A percentile compares a stretch with the other conserved stretches of the same genome.
phyloP scores from a whole-genome alignment of 2,113 vertebrate species.

The Centropus bengalensis region DNA sequence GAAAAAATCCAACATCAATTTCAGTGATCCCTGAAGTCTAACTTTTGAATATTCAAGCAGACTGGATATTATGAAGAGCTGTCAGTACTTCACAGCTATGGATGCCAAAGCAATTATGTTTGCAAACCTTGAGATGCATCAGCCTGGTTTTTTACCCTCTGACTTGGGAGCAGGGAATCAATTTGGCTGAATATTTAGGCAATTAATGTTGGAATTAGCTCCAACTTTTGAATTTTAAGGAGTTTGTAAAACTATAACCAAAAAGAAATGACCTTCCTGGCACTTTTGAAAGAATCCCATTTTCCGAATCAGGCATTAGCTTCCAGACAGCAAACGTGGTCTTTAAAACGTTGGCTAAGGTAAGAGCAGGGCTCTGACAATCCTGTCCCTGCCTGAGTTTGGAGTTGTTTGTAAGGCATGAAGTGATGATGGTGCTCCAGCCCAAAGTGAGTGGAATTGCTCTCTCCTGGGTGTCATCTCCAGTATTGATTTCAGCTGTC shows the following conservation, averaged over 20 bases:
- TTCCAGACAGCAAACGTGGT: neutral
- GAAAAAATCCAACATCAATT: neutral
- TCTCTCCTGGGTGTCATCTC: neutral
- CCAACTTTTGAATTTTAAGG: slow-evolving; percentile 11
- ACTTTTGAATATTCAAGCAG: slow-evolving; percentile 58
- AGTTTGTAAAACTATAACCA: neutral
- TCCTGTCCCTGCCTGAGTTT: neutral
- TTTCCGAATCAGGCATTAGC: neutral
- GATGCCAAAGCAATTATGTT: slow-evolving; percentile 63
- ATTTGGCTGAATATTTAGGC: slow-evolving; percentile 50
- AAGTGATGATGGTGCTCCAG: neutral
- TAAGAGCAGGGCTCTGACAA: neutral
- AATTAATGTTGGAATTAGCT: slow-evolving; percentile 45
- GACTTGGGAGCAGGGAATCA: slow-evolving; percentile 35
- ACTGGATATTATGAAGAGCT: slow-evolving; percentile 21
- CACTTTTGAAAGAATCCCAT: neutral
- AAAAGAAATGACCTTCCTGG: neutral
- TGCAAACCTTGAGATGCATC: slow-evolving; percentile 39
- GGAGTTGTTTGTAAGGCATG: neutral
- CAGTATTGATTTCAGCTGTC: neutral
- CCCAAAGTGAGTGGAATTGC: neutral
- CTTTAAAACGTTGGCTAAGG: neutral
- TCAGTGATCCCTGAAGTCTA: slow-evolving; percentile 17
- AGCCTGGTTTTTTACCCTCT: neutral
- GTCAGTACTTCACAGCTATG: slow-evolving; percentile 49